A percentile compares a stretch with the other conserved stretches of the same genome.
phyloP scores from a whole-genome alignment of 2,888 invertebrate genomes.

The Thalpophila matura region DNA sequence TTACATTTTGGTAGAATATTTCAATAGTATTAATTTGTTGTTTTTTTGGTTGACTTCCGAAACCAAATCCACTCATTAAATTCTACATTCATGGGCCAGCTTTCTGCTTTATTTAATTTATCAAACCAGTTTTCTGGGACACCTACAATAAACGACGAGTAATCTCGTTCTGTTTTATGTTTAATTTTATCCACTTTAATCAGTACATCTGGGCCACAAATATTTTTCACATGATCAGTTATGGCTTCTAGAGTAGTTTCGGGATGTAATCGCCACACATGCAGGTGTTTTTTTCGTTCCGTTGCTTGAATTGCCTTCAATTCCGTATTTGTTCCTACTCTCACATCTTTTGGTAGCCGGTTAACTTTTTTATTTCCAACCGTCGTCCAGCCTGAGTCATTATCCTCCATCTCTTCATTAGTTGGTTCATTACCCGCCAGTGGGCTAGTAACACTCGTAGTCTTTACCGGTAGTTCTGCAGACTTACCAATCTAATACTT shows the following conservation, averaged over 20 bases:
- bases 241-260: conserved; percentile 2
- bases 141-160: conserved; percentile 12
- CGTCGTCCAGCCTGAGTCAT: neutral
- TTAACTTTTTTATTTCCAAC: neutral
- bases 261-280: no score
- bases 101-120: neutral
- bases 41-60: neutral
- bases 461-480: neutral
- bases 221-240: neutral
- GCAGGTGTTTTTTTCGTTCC: conserved; percentile 6
- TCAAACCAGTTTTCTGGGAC: neutral
- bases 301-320: conserved; percentile 6
- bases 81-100: conserved; percentile 1
- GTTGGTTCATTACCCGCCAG: neutral
- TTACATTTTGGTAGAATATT: neutral
- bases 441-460: neutral
- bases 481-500: no score
- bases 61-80: conserved; percentile 10
- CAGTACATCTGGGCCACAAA: neutral
- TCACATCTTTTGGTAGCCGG: neutral
- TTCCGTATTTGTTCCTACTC: conserved; percentile 13
- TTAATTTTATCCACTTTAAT: conserved; percentile 11
- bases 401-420: neutral
- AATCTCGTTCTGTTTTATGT: conserved; percentile 8
- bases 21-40: neutral